Base-by-base conservation (phyloP, 2,113 vertebrate genomes). In the Notarius lentiginosus region DNA sequence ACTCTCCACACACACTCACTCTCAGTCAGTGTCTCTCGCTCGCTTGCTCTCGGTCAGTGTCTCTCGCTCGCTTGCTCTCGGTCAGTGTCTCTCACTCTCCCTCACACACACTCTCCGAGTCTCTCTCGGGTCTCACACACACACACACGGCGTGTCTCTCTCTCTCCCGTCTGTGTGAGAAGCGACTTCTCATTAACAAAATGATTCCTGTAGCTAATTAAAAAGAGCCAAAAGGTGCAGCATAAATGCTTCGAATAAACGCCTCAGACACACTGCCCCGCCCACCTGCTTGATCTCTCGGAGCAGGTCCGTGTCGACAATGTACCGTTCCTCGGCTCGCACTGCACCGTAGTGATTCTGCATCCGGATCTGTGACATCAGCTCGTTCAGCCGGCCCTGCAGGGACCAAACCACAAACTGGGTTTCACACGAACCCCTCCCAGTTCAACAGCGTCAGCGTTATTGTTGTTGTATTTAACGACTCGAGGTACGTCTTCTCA, bases 301-400 rank as follows among this genome's bases (percentile, higher is more conserved):
- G 88, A 99, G 93, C 12, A 99, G 96, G 89, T 99, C 98, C 17
- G 95, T 94, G 34, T 99, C 97, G 0, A 99, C 95, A 24, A 95
- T 97, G 79, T 99, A 99, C 7, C 96, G 96, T 88, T 99, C 98
- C 75, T 99, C 98, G 1, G 98, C 96, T 83, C 95, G 95, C 83
- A 98, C 98, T 0, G 97, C 95, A 83, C 98, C 98, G 68, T 98
- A 98, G 87, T 99, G 98, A 90, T 99, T 99, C 93, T 99, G 98
- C 98, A 99, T 99, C 70, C 98, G 96, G 91, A 99, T 99, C 87
- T 99, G 98, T 82, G 98, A 99, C 98, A 99, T 99, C 60, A 99
- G 94, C 91, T 99, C 98, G 85, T 99, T 99, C 90, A 99, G 92
- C 9, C 98, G 96, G n/a, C 98, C 98, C 98, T 99, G 90, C 18